A percentile compares a stretch with the other conserved stretches of the same genome.
Evolutionary conservation across 2,113 vertebrate genomes (phyloP).

Genomic region (Eupsittula cactorum): DNA sequence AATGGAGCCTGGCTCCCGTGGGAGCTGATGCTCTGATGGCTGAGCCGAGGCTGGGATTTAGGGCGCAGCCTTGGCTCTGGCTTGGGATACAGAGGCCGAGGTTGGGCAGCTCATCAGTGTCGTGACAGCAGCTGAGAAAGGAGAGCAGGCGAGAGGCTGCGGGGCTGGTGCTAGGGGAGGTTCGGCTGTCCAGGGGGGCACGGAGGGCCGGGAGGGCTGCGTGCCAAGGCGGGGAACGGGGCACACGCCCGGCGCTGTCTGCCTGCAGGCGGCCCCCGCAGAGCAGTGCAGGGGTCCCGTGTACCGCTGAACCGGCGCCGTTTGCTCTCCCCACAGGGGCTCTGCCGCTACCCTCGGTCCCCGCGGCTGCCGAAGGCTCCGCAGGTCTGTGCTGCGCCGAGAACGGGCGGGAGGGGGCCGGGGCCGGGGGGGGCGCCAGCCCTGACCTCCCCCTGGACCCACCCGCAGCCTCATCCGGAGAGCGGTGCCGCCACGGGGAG

Average conservation of each 20-base stretch:
- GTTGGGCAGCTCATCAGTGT: background rate
- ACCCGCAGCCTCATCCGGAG: conserved; percentile 72
- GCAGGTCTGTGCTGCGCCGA: background rate
- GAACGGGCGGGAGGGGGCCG: background rate
- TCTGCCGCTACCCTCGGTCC: conserved; percentile 79
- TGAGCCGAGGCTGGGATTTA: background rate
- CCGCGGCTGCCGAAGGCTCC: conserved; percentile 82
- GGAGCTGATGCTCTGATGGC: background rate
- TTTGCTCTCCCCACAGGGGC: conserved; percentile 75
- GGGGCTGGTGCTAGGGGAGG: too few relatives aligned
- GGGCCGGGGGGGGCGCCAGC: background rate
- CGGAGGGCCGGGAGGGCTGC: fast-evolving
- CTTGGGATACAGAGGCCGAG: fast-evolving
- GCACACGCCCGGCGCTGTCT: fast-evolving
- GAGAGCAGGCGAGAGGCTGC: background rate
- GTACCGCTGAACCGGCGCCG: fast-evolving
- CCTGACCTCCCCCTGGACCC: background rate
- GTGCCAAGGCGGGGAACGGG: fast-evolving
- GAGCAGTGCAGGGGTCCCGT: background rate
- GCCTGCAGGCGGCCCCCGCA: fast-evolving
- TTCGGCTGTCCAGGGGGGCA: background rate
- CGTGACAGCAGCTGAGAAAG: background rate
- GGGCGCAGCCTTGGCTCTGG: fast-evolving
- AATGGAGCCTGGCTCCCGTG: background rate
- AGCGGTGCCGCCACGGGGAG: conserved; percentile 72